Conservation (phyloP, 2,888 invertebrate species). For the Tetrapedia diversipes region DNA sequence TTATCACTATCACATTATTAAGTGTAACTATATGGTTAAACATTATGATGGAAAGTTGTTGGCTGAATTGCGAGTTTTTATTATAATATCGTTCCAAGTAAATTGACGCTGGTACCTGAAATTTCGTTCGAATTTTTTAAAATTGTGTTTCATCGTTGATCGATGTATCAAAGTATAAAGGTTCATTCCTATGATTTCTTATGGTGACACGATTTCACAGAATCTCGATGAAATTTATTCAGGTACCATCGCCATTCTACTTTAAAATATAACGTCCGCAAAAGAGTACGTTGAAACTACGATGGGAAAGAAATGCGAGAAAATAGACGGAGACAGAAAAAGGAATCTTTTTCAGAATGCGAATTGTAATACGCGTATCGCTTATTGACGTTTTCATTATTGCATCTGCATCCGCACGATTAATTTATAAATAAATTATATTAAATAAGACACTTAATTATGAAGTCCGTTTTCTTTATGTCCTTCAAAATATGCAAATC, state of each 20-base stretch:
- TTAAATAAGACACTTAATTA: constrained; percentile 66
- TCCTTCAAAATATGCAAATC: neutral
- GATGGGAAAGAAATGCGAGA: constrained; percentile 55
- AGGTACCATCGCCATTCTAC: constrained; percentile 39
- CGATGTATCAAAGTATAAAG: neutral
- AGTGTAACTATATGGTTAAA: constrained; percentile 77
- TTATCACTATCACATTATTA: constrained; percentile 78
- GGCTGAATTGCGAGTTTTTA: constrained; percentile 56
- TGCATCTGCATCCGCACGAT: constrained; percentile 83
- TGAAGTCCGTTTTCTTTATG: neutral
- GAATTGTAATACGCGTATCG: constrained; percentile 82
- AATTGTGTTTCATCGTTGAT: constrained; percentile 17
- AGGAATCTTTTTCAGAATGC: constrained; percentile 77
- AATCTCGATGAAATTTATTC: constrained; percentile 24
- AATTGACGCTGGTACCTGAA: constrained; percentile 39
- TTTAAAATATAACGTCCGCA: constrained; percentile 32
- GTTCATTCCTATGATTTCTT: neutral
- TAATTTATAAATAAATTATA: constrained; percentile 83
- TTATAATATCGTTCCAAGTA: constrained; percentile 43
- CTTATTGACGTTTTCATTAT: constrained; percentile 83
- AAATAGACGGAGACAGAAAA: constrained; percentile 65
- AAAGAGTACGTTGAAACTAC: constrained; percentile 15
- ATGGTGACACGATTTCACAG: constrained; percentile 10
- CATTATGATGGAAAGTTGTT: constrained; percentile 52
- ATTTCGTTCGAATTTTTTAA: constrained; percentile 28